phyloP scores from a whole-genome alignment of 2,888 invertebrate genomes.

The Aporophyla lueneburgensis region DNA sequence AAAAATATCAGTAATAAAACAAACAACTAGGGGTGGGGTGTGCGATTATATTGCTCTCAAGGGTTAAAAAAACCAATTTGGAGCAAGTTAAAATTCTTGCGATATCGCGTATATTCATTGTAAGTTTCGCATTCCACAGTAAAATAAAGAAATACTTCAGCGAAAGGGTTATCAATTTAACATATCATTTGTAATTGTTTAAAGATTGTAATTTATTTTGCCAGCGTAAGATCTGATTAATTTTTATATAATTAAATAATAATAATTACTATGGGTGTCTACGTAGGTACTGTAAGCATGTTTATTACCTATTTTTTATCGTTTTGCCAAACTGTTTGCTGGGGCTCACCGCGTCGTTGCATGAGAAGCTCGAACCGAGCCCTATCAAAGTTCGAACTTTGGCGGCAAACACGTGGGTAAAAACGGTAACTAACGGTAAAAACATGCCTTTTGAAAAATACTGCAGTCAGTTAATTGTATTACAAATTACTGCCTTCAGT shows the following conservation, averaged over 20 bases:
- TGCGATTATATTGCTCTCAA: too few species aligned
- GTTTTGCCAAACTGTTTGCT: not conserved
- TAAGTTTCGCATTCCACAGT: not conserved
- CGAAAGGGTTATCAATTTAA: not conserved
- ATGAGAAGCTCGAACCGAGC: not conserved
- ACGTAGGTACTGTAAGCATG: not conserved
- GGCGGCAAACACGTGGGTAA: not conserved
- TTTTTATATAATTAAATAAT: not conserved
- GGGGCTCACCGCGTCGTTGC: not conserved
- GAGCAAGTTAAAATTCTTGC: not conserved
- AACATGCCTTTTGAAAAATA: slow-evolving; percentile 4
- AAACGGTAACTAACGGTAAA: not conserved
- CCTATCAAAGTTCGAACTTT: not conserved
- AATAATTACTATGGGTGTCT: too few species aligned
- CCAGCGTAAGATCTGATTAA: not conserved
- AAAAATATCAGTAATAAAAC: too few species aligned
- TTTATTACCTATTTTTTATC: not conserved
- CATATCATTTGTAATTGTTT: not conserved
- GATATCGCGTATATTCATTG: not conserved
- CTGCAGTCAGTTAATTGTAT: not conserved
- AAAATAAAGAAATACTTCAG: not conserved
- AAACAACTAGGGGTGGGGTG: too few species aligned
- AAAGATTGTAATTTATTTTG: too few species aligned
- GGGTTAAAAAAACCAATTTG: not conserved
- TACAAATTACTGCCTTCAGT: slow-evolving; percentile 1